These are phyloP conservation scores for Lordiphosa fenestrarum DNA, from an alignment of 2,888 invertebrate species.

Conservation along the genomic window DNA sequence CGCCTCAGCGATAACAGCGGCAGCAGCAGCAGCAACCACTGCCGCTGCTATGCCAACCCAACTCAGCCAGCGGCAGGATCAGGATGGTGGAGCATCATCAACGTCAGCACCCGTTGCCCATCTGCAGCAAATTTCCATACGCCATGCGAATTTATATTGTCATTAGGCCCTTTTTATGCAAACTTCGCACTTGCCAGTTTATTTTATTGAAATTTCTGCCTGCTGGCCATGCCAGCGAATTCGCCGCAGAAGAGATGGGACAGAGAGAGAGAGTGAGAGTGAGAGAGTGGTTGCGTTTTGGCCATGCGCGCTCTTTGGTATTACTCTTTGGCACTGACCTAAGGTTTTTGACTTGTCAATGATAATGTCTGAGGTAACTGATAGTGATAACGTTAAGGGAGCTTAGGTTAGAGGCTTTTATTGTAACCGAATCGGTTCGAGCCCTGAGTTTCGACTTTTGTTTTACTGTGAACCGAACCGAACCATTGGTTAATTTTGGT, in stretches of 20 bases:
- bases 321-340: constrained; percentile 50
- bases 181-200: constrained; percentile 36
- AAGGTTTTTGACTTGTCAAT: constrained; percentile 13
- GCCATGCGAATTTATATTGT: constrained; percentile 64
- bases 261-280: background rate
- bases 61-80: constrained; percentile 6
- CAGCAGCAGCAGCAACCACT: constrained; percentile 6
- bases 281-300: background rate
- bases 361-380: constrained; percentile 47
- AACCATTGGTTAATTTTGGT: too few relatives aligned
- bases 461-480: too few relatives aligned
- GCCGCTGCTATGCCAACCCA: constrained; percentile 3
- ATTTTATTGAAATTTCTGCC: constrained; percentile 54
- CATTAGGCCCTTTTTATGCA: constrained; percentile 63
- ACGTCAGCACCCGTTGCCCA: constrained; percentile 38
- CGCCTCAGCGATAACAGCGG: constrained; percentile 53
- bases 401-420: too few relatives aligned
- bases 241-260: constrained; percentile 43
- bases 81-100: constrained; percentile 23
- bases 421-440: too few relatives aligned
- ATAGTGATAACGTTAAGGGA: background rate
- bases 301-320: constrained; percentile 45
- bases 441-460: too few relatives aligned
- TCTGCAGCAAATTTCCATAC: constrained; percentile 51
- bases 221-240: constrained; percentile 33